phyloP scores from a whole-genome alignment of 1,140 invertebrate species.

The Planococcus citri region DNA sequence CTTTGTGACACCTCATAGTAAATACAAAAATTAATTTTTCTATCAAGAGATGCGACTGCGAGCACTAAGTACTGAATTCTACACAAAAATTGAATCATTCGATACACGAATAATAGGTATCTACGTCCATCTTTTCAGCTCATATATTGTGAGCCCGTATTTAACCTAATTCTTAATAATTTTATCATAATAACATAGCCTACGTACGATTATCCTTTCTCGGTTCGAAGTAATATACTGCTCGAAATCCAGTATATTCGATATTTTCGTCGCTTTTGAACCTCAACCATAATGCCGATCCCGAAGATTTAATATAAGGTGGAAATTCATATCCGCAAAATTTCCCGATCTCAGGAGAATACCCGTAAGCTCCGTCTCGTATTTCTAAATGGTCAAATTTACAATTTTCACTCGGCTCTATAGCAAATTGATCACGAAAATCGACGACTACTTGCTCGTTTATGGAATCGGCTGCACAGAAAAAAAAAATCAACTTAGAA shows the following conservation, averaged over 20 bases:
- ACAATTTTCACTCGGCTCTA: constrained; percentile 61
- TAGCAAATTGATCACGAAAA: constrained; percentile 65
- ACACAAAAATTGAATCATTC: too few relatives aligned
- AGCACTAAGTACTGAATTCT: too few relatives aligned
- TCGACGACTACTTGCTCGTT: constrained; percentile 57
- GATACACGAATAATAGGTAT: too few relatives aligned
- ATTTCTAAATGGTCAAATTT: constrained; percentile 73
- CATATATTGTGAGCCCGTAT: too few relatives aligned
- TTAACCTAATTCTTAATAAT: too few relatives aligned
- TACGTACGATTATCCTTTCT: background rate
- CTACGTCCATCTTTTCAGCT: too few relatives aligned
- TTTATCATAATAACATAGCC: too few relatives aligned
- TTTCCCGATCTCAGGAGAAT: constrained; percentile 49
- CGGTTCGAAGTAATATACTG: constrained; percentile 48
- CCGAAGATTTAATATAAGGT: constrained; percentile 55
- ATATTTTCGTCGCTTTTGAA: constrained; percentile 77
- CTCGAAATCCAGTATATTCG: constrained; percentile 67
- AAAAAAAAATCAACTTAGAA: constrained; percentile 24
- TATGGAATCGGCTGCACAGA: constrained; percentile 53
- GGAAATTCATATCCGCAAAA: constrained; percentile 69
- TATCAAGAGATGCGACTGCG: too few relatives aligned
- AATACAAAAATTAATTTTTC: too few relatives aligned
- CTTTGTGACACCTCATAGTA: too few relatives aligned
- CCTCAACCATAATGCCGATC: constrained; percentile 65
- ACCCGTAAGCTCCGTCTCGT: constrained; percentile 72